Percentiles rank a stretch among this genome's conserved stretches.
These are phyloP conservation scores for Acanthisitta chloris DNA, from an alignment of 2,113 vertebrate genomes.

Conservation along the genomic window DNA sequence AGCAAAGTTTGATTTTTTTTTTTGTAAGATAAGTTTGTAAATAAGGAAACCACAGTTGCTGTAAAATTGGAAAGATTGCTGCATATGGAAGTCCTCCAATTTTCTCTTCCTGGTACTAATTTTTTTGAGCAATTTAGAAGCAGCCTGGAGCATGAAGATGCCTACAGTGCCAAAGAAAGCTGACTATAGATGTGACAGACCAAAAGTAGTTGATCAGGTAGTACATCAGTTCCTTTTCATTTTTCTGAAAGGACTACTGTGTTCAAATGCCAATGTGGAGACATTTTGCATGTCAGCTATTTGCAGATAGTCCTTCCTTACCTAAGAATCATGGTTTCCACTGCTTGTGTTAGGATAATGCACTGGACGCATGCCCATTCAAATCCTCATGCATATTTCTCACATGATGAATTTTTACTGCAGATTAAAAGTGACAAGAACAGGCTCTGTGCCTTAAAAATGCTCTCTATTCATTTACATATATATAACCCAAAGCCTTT, in stretches of 20 bases:
- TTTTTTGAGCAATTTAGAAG: background rate
- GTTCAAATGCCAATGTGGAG: background rate
- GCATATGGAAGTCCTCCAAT: background rate
- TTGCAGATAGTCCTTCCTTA: background rate
- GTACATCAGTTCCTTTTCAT: background rate
- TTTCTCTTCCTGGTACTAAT: background rate
- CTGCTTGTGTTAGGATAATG: background rate
- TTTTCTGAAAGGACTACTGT: background rate
- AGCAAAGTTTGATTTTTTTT: background rate
- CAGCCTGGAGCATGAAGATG: background rate
- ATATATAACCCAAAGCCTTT: slow-evolving; percentile 15
- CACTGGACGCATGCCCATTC: background rate
- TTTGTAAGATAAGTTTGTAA: background rate
- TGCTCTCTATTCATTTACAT: slow-evolving; percentile 23
- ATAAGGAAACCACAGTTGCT: background rate
- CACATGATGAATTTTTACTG: slow-evolving; percentile 46
- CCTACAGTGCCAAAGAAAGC: background rate
- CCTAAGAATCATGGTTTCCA: slow-evolving; percentile 7
- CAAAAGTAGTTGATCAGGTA: background rate
- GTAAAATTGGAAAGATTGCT: background rate
- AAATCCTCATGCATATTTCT: slow-evolving; percentile 38
- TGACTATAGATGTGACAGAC: background rate
- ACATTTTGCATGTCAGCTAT: background rate
- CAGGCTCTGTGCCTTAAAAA: slow-evolving; percentile 36
- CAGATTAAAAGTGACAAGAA: slow-evolving; percentile 43